These are phyloP conservation scores for Zoanthus solanderi DNA, from an alignment of 92 coral and sea anemone species.

Conservation along the genomic window DNA sequence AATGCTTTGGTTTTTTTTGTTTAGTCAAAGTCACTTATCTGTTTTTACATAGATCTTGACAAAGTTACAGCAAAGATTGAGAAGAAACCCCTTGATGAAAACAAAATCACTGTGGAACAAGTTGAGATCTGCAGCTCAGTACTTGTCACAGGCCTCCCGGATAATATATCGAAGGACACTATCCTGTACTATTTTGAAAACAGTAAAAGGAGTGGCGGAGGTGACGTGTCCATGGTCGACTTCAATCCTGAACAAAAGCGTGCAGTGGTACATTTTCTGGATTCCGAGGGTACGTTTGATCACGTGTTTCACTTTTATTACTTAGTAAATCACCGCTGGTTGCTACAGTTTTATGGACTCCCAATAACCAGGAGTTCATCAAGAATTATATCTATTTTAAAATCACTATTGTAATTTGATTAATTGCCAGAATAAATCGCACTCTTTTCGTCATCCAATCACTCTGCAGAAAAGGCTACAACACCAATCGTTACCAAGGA, in stretches of 20 bases:
- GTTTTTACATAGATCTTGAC: neutral
- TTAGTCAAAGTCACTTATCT: neutral
- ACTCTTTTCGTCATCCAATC: too few relatives aligned
- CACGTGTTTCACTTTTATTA: too few relatives aligned
- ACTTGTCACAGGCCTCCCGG: constrained; percentile 59
- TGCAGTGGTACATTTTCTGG: constrained; percentile 71
- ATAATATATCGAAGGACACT: constrained; percentile 54
- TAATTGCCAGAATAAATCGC: too few relatives aligned
- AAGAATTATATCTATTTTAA: too few relatives aligned
- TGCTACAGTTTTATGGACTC: too few relatives aligned
- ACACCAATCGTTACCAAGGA: too few relatives aligned
- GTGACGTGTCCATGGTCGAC: constrained; percentile 64
- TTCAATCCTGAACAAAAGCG: constrained; percentile 21
- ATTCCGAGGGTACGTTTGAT: constrained; percentile 53
- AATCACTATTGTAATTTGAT: too few relatives aligned
- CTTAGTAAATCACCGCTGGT: too few relatives aligned
- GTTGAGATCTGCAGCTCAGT: constrained; percentile 66
- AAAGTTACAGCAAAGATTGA: constrained; percentile 13
- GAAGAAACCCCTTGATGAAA: constrained; percentile 53
- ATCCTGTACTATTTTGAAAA: constrained; percentile 66
- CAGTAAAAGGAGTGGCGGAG: constrained; percentile 62
- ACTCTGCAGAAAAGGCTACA: too few relatives aligned
- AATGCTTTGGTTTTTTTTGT: neutral
- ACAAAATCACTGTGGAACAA: constrained; percentile 52
- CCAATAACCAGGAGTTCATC: too few relatives aligned